These are phyloP conservation scores for Ceratina calcarata DNA, from an alignment of 1,140 invertebrate species.

Conservation along the genomic window DNA sequence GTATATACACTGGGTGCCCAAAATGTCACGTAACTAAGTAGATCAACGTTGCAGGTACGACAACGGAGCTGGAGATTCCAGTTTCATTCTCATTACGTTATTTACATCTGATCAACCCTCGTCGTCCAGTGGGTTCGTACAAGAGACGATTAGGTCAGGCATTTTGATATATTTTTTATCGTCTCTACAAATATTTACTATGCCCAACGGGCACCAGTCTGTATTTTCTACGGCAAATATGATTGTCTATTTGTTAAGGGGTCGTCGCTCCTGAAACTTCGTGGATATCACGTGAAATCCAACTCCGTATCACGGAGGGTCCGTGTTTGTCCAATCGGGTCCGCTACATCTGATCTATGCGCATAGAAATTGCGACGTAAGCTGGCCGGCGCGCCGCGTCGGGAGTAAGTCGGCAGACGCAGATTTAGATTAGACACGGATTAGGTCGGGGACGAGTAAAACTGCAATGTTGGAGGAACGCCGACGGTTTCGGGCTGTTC, in stretches of 20 bases:
- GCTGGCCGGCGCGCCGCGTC: not conserved
- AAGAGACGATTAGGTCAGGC: too few species aligned
- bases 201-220: too few species aligned
- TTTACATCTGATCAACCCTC: too few species aligned
- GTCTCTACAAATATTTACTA: too few species aligned
- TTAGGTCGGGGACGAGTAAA: conserved; percentile 19
- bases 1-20: not conserved
- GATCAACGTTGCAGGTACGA: not conserved
- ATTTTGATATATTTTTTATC: too few species aligned
- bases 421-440: conserved; percentile 46
- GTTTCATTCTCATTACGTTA: too few species aligned
- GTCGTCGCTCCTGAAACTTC: too few species aligned
- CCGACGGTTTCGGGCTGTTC: not conserved
- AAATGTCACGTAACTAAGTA: not conserved
- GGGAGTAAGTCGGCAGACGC: conserved; percentile 21
- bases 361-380: conserved; percentile 44
- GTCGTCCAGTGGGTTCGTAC: too few species aligned
- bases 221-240: too few species aligned
- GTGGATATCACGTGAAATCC: not conserved
- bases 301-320: not conserved
- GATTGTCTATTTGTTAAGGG: too few species aligned
- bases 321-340: conserved; percentile 30
- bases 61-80: too few species aligned
- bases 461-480: not conserved
- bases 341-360: conserved; percentile 37